These are phyloP conservation scores for Sitta carolinensis DNA, from an alignment of 2,797 vertebrate species.

Conservation along the genomic window DNA sequence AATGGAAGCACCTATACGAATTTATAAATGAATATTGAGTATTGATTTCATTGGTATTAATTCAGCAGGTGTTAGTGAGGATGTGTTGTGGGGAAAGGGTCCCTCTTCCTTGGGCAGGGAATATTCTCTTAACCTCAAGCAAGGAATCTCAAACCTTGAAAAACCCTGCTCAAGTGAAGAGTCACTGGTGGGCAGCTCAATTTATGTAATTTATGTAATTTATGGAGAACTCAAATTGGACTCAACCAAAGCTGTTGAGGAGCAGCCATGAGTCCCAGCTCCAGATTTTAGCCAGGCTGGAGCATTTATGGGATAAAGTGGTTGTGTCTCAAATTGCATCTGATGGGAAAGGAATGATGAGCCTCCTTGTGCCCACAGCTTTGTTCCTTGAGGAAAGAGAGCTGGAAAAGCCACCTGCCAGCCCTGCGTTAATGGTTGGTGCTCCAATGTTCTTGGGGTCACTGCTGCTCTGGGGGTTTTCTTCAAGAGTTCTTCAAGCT, in stretches of 20 bases:
- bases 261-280: not conserved
- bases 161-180: not conserved
- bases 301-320: not conserved
- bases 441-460: fast-evolving
- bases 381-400: not conserved
- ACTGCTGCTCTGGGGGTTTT: not conserved
- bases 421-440: not conserved
- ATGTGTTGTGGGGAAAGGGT: not conserved
- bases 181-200: too few relatives aligned
- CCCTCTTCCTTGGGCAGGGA: not conserved
- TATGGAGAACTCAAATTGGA: not conserved
- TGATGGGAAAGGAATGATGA: not conserved
- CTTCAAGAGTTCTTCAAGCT: not conserved
- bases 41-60: not conserved
- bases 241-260: not conserved
- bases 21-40: not conserved
- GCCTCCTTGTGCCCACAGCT: not conserved
- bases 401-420: not conserved
- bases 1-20: not conserved
- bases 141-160: not conserved
- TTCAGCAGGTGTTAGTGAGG: not conserved
- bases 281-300: not conserved
- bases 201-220: too few relatives aligned
- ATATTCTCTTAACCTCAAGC: not conserved
- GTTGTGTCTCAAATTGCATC: not conserved